Evolutionary conservation across 2,113 vertebrate species (phyloP).

Genomic region (Carettochelys insculpta): DNA sequence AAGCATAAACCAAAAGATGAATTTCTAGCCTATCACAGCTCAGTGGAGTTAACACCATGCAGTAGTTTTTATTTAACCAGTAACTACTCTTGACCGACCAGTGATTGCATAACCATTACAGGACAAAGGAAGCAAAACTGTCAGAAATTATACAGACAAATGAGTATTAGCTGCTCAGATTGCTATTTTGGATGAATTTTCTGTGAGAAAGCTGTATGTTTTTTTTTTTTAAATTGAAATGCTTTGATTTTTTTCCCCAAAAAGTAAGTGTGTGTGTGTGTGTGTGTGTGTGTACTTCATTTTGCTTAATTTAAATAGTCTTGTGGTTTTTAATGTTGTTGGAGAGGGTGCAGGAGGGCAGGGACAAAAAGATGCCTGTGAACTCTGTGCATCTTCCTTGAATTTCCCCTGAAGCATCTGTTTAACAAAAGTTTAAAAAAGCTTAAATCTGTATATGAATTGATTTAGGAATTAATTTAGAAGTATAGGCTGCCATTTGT

Average conservation of each 20-base stretch:
- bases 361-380: constrained; percentile 34
- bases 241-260: constrained; percentile 13
- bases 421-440: constrained; percentile 57
- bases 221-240: constrained; percentile 55
- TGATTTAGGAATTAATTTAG: constrained; percentile 82
- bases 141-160: constrained; percentile 52
- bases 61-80: constrained; percentile 28
- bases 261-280: constrained; percentile 35
- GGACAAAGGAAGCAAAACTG: constrained; percentile 40
- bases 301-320: constrained; percentile 73
- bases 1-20: constrained; percentile 3
- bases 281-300: constrained; percentile 48
- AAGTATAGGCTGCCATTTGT: constrained; percentile 77
- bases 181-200: constrained; percentile 65
- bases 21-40: neutral
- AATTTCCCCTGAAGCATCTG: constrained; percentile 62
- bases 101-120: constrained; percentile 39
- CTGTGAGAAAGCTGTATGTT: constrained; percentile 57
- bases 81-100: neutral
- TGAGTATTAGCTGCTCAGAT: constrained; percentile 36
- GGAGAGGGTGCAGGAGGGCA: neutral
- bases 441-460: constrained; percentile 78
- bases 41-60: neutral
- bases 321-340: constrained; percentile 50
- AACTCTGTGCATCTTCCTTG: constrained; percentile 52